Evolutionary conservation across 2,888 invertebrate species (phyloP), one percentile per base, ranked within the genome.

Genomic region (Platynereis dumerilii): DNA sequence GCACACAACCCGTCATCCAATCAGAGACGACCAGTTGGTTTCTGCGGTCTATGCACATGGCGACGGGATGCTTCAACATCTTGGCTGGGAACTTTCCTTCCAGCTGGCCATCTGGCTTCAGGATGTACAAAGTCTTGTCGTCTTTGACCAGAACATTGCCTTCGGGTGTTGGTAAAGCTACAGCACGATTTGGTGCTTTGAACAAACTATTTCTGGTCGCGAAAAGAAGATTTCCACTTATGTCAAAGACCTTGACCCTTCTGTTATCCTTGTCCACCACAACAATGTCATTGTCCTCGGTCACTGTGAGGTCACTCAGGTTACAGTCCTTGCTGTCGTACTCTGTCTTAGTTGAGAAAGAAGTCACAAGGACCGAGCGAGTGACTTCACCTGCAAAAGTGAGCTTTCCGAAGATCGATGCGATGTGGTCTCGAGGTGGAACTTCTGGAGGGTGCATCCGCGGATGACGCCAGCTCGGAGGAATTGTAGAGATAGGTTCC

Each of bases 331-430:
- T 64, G 26, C 61, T 59, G 56, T 68, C 68, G 2, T 58, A 60
- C 10, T 28, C 42, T 3, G 61, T 48, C 55, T 64, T 63, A n/a
- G 71, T 65, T 5, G 67, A 60, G 54, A 73, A 68, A 1, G 69
- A 56, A 39, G 65, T 63, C 12, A 69, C 52, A 28, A 71, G 48
- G 22, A 69, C 66, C 24, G 64, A 67, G 12, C 62, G 64, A 12
- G 66, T 67, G 10, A 74, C 67, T 52, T 73, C 73, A 5, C 73
- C 73, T 45, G 71, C 73, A 58, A 73, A 73, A 10, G 73, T 73
- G 64, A 73, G 29, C 48, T 63, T 60, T 5, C 73, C 73, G 53
- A 73, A 73, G 54, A 68, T 12, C 10, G 44, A 42, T 1, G 68
- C 64, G 7, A 73, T 48, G 7, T 54, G 54, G 2, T 57, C 56